These are phyloP conservation scores for Epinotia nisella DNA, from an alignment of 2,888 invertebrate genomes.

Conservation along the genomic window DNA sequence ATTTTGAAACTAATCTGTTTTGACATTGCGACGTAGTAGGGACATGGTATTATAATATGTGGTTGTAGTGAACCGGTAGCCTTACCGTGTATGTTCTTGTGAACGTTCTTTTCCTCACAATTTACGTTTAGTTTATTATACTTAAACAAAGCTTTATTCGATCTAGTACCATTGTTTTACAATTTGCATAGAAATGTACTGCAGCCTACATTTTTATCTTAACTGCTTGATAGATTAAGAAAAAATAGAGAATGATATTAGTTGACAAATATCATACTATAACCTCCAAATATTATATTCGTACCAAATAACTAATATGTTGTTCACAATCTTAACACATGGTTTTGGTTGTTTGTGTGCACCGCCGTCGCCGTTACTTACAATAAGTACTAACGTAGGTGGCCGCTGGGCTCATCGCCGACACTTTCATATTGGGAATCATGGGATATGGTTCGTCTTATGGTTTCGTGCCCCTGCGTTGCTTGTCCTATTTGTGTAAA, in stretches of 20 bases:
- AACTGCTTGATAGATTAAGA: not conserved
- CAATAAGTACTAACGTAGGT: not conserved
- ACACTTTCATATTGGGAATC: not conserved
- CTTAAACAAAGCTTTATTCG: not conserved
- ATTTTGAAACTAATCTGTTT: no score
- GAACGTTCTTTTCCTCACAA: not conserved
- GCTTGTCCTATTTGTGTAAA: slow-evolving; percentile 11
- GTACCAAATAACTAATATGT: not conserved
- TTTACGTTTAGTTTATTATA: not conserved
- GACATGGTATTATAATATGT: no score
- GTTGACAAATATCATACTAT: not conserved
- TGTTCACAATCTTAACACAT: not conserved
- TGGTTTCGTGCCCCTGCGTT: slow-evolving; percentile 1
- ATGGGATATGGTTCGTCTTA: not conserved
- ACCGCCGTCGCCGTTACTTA: not conserved
- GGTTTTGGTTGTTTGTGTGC: not conserved
- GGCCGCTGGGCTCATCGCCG: not conserved
- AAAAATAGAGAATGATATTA: not conserved
- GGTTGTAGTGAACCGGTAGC: no score
- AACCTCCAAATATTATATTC: no score
- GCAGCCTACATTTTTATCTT: not conserved
- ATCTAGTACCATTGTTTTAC: not conserved
- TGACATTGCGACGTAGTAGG: no score
- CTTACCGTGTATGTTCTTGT: no score
- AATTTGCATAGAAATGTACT: not conserved